Evolutionary conservation across 2,113 vertebrate species (phyloP).

Genomic region (Chroicocephalus ridibundus): DNA sequence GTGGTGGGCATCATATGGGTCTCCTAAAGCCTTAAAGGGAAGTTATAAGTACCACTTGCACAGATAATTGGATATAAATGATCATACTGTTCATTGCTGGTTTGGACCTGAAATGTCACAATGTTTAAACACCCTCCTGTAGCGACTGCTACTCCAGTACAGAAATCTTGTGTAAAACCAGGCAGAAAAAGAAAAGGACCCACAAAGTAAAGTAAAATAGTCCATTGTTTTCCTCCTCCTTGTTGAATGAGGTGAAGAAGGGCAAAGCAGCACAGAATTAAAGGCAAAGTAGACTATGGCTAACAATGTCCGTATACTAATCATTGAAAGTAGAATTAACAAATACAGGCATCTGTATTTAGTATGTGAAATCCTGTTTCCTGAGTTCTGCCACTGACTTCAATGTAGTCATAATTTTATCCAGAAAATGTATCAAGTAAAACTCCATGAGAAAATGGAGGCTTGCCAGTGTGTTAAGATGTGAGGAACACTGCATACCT

Average conservation of each 20-base stretch:
- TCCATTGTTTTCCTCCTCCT: not conserved
- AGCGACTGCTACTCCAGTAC: not conserved
- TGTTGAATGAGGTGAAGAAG: not conserved
- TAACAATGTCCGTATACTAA: not conserved
- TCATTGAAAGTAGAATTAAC: not conserved
- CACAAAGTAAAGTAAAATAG: not conserved
- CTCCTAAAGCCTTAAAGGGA: not conserved
- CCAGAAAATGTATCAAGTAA: not conserved
- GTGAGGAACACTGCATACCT: not conserved
- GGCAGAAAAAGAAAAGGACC: not conserved
- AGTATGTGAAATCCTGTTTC: not conserved
- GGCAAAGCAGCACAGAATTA: not conserved
- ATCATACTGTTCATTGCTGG: not conserved
- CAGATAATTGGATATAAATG: not conserved
- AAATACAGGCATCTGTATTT: not conserved
- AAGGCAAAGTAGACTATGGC: not conserved
- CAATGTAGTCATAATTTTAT: not conserved
- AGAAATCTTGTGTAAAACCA: not conserved
- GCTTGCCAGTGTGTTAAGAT: not conserved
- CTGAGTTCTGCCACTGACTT: not conserved
- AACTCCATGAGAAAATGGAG: not conserved
- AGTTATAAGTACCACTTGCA: not conserved
- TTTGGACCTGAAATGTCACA: not conserved
- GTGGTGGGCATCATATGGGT: accelerated
- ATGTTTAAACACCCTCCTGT: not conserved